These are phyloP conservation scores for Mamestra brassicae DNA, from an alignment of 2,888 invertebrate genomes.

Conservation along the genomic window DNA sequence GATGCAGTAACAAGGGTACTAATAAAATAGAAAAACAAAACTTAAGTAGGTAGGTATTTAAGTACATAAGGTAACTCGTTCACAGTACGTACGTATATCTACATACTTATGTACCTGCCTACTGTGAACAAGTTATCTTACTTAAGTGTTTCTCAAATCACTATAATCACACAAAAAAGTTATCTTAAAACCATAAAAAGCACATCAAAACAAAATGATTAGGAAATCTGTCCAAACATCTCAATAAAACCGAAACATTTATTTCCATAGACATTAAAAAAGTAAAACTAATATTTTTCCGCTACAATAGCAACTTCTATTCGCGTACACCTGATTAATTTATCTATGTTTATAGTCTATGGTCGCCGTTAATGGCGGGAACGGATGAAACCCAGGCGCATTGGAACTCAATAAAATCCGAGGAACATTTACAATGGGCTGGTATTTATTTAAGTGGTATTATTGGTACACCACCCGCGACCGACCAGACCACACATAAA, in stretches of 20 bases:
- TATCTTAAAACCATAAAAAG: conserved; percentile 35
- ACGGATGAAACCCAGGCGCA: conserved; percentile 84
- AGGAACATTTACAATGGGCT: conserved; percentile 77
- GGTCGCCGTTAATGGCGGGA: conserved; percentile 77
- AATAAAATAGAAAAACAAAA: not conserved
- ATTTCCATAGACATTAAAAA: conserved; percentile 54
- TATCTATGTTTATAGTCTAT: conserved; percentile 87
- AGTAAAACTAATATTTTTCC: conserved; percentile 67
- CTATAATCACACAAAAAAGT: conserved; percentile 31
- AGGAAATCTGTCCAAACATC: conserved; percentile 58
- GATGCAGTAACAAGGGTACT: too few species aligned
- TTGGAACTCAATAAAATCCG: conserved; percentile 85
- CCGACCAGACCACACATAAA: conserved; percentile 83
- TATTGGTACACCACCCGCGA: conserved; percentile 77
- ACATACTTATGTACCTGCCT: too few species aligned
- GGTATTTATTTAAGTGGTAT: conserved; percentile 89
- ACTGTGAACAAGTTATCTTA: too few species aligned
- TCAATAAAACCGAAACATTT: conserved; percentile 54
- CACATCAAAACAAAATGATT: conserved; percentile 52
- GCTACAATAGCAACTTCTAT: conserved; percentile 67
- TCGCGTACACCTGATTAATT: conserved; percentile 83
- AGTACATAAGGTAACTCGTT: too few species aligned
- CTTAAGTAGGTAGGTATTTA: not conserved
- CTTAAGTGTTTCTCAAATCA: not conserved
- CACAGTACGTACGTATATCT: too few species aligned